Evolutionary conservation across 2,113 vertebrate species (phyloP), one percentile per base, ranked within the genome.

Genomic region (Heterocephalus glaber): DNA sequence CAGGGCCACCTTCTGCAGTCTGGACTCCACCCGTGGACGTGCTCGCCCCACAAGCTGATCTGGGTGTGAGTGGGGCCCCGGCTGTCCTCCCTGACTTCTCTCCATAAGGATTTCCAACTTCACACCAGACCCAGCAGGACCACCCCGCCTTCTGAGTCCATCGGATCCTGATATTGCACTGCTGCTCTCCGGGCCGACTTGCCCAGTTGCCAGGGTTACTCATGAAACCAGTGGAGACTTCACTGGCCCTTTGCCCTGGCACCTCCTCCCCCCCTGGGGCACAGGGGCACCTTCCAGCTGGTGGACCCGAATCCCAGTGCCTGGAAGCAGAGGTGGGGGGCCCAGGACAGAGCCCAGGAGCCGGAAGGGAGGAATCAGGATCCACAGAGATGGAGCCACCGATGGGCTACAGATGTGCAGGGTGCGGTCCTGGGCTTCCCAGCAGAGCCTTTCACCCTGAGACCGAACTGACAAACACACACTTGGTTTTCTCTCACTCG

Each of bases 291-390:
- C 30, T 76, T 38, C 80, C 35, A 88, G 38, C 19, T 24, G 54
- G n/a, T 22, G 33, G 16, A 44, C 19, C 58, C 61, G 66, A 30
- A 4, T 22, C 24, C 52, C 49, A 58, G 1, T 26, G 84, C 20
- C 44, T 13, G 10, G 54, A 4, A 65, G 54, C 9, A 33, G 10
- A 44, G 0, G 0, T 28, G 7, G 9, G 7, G 13, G 0, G 6
- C 10, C 9, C 28, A 49, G 4, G 35, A 47, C 26, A 10, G 19
- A 24, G 11, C 47, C 19, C 10, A 56, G 30, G 22, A 77, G 20
- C 8, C n/a, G 12, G 26, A n/a, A 44, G 7, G 61, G 3, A 70
- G 47, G 44, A 60, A 60, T 26, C 5, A 33, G 66, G 24, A 76
- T 10, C 17, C 68, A 8, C 20, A 49, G 33, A 3, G 4, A 19